Conservation (phyloP, 2,888 invertebrate species). For the Cephalotes varians region DNA sequence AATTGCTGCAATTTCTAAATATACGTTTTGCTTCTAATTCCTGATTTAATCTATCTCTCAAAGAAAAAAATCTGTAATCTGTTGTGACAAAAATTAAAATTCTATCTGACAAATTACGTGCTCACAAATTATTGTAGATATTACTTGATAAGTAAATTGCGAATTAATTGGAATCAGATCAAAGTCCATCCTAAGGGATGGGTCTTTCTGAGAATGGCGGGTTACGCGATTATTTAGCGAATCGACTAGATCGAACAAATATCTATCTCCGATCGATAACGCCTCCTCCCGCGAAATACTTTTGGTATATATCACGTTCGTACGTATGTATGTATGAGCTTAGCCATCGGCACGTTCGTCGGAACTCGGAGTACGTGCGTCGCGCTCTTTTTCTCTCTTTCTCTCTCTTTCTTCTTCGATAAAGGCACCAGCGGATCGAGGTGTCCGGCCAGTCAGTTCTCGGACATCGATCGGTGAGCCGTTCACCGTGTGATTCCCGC, state of each 20-base stretch:
- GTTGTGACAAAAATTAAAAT: not conserved
- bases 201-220: conserved; percentile 8
- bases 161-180: not conserved
- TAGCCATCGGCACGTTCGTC: conserved; percentile 44
- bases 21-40: not conserved
- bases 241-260: conserved; percentile 20
- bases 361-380: conserved; percentile 40
- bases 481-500: conserved; percentile 40
- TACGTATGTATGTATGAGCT: not conserved
- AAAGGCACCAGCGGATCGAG: conserved; percentile 72
- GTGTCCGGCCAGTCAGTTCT: conserved; percentile 75
- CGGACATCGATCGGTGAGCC: conserved; percentile 72
- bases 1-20: not conserved
- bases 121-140: not conserved
- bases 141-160: not conserved
- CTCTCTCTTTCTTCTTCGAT: conserved; percentile 64
- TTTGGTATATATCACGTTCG: conserved; percentile 34
- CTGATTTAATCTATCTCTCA: not conserved
- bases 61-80: not conserved
- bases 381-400: conserved; percentile 29
- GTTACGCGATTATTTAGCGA: conserved; percentile 21
- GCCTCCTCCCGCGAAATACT: conserved; percentile 24
- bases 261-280: conserved; percentile 33
- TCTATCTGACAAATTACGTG: not conserved
- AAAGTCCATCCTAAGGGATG: not conserved